phyloP scores from a whole-genome alignment of 2,888 invertebrate species.

The Eurytoma adleriae region DNA sequence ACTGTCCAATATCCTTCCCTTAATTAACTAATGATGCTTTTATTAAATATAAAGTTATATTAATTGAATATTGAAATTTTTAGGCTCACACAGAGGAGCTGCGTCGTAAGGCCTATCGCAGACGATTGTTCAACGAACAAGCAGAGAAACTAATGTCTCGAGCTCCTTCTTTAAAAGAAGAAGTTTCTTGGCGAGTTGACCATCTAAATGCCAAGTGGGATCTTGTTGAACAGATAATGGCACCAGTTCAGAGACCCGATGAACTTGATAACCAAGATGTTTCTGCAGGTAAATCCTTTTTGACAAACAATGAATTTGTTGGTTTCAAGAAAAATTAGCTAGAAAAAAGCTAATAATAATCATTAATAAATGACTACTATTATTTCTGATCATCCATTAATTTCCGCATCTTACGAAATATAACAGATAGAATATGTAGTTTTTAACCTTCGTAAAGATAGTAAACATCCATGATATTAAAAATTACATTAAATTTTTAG shows the following conservation, averaged over 20 bases:
- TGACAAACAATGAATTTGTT: neutral
- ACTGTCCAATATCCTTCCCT: neutral
- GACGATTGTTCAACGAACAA: constrained; percentile 87
- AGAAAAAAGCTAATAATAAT: neutral
- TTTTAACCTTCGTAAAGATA: too few relatives aligned
- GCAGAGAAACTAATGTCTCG: constrained; percentile 84
- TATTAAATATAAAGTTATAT: neutral
- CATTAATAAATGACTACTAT: too few relatives aligned
- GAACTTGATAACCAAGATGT: constrained; percentile 72
- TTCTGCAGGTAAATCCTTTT: constrained; percentile 69
- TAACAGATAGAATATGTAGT: too few relatives aligned
- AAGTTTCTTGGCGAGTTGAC: constrained; percentile 85
- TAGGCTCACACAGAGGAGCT: constrained; percentile 88
- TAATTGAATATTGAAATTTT: constrained; percentile 64
- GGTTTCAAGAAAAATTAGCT: neutral
- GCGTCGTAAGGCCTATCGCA: constrained; percentile 83
- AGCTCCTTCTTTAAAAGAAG: constrained; percentile 81
- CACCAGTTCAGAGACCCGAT: constrained; percentile 77
- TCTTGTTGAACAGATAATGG: constrained; percentile 84
- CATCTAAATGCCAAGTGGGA: constrained; percentile 89
- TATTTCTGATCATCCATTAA: too few relatives aligned
- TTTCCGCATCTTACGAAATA: too few relatives aligned
- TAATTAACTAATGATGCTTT: neutral
- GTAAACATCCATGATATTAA: too few relatives aligned
- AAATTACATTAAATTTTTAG: too few relatives aligned